Evolutionary conservation across 2,797 vertebrate genomes (phyloP).

Genomic region (Myotis daubentonii): DNA sequence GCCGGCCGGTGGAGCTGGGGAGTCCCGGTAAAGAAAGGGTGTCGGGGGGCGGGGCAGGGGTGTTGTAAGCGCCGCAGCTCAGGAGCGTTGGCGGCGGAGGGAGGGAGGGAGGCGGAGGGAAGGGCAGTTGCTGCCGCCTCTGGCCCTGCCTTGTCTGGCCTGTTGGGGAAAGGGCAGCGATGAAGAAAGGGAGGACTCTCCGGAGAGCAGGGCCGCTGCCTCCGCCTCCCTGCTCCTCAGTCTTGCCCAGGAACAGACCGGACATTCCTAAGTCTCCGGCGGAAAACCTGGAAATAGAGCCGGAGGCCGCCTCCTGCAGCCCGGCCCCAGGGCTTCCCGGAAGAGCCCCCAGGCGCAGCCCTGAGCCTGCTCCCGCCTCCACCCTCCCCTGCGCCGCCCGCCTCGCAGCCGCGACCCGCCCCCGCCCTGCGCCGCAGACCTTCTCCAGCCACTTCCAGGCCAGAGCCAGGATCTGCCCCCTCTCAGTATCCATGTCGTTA

Average conservation of each 20-base stretch:
- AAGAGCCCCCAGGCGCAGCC: not conserved
- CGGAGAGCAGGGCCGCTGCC: not conserved
- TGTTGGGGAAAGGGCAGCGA: not conserved
- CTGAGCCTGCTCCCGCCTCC: no score
- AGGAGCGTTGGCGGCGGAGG: not conserved
- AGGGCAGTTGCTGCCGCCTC: not conserved
- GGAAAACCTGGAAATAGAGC: constrained; percentile 63
- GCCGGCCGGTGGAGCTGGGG: not conserved
- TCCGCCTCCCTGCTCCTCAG: not conserved
- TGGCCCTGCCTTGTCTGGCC: not conserved
- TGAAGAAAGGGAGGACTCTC: constrained; percentile 1
- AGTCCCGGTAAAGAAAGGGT: not conserved
- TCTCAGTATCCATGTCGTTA: not conserved
- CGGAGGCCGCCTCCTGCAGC: constrained; percentile 2
- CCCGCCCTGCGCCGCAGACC: not conserved
- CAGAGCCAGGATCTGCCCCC: not conserved
- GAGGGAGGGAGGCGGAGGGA: not conserved
- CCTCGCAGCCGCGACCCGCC: not conserved
- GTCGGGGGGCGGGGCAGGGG: not conserved
- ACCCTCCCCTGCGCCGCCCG: not conserved
- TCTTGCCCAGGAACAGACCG: not conserved
- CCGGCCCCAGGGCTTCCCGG: not conserved
- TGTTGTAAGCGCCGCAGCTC: not conserved
- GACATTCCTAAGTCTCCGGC: constrained; percentile 72
- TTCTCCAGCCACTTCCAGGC: not conserved